Evolutionary conservation across 2,113 vertebrate genomes (phyloP).

Genomic region (Corythoichthys haematopterus): DNA sequence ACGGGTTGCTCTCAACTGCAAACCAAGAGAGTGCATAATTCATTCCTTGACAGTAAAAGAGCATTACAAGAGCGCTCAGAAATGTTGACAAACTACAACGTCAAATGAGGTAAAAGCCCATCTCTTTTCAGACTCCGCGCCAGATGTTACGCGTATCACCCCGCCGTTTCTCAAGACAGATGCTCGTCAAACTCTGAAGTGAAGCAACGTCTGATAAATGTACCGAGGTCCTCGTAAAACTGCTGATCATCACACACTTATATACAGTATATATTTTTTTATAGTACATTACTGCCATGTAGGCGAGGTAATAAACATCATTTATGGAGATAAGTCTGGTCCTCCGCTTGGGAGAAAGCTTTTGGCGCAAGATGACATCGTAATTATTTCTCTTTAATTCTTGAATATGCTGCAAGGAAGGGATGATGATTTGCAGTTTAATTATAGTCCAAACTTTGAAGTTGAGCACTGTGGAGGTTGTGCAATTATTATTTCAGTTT

Average conservation of each 20-base stretch:
- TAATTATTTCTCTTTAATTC: slow-evolving; percentile 61
- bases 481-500: neutral
- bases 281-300: slow-evolving; percentile 37
- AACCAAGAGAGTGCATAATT: slow-evolving; percentile 17
- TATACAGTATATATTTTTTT: slow-evolving; percentile 36
- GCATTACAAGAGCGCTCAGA: slow-evolving; percentile 5
- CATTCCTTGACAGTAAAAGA: slow-evolving; percentile 17
- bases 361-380: slow-evolving; percentile 45
- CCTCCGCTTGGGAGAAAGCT: slow-evolving; percentile 32
- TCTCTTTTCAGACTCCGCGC: slow-evolving; percentile 46
- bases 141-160: slow-evolving; percentile 38
- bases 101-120: neutral
- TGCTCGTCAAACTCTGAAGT: slow-evolving; percentile 13
- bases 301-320: slow-evolving; percentile 45
- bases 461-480: neutral
- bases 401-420: slow-evolving; percentile 24
- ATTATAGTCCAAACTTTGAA: neutral
- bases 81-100: slow-evolving; percentile 17
- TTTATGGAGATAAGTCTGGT: slow-evolving; percentile 31
- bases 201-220: slow-evolving; percentile 32
- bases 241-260: slow-evolving; percentile 42
- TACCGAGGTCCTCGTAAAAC: slow-evolving; percentile 54
- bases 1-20: slow-evolving; percentile 77
- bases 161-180: slow-evolving; percentile 54
- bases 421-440: slow-evolving; percentile 3